A percentile compares a stretch with the other conserved stretches of the same genome.
These are phyloP conservation scores for Chaenocephalus aceratus DNA, from an alignment of 2,113 vertebrate species.

Conservation along the genomic window DNA sequence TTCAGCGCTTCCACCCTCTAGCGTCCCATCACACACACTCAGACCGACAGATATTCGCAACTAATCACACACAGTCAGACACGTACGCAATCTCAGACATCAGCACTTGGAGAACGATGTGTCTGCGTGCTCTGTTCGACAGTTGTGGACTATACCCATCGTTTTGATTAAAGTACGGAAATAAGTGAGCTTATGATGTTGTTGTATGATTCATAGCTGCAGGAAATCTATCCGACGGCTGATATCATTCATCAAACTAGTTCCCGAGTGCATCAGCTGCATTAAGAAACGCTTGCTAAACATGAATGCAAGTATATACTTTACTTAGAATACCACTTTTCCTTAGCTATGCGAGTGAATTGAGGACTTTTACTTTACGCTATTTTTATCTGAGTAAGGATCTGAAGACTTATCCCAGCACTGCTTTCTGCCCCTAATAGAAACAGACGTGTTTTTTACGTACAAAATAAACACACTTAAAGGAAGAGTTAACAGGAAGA, in stretches of 20 bases:
- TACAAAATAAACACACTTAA: constrained; percentile 5
- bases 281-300: background rate
- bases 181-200: background rate
- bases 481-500: constrained; percentile 15
- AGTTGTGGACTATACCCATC: background rate
- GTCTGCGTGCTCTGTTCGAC: background rate
- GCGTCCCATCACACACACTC: constrained; percentile 33
- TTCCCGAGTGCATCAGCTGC: background rate
- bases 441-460: background rate
- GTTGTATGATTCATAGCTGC: background rate
- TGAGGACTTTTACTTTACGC: background rate
- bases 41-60: constrained; percentile 34
- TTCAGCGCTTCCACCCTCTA: constrained; percentile 46
- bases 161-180: background rate
- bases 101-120: background rate
- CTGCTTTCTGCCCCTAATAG: background rate
- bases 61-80: constrained; percentile 41
- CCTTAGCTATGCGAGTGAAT: background rate
- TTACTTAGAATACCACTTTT: background rate
- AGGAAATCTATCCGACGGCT: background rate
- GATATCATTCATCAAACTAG: background rate
- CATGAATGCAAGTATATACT: background rate
- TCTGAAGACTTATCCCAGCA: background rate
- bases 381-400: constrained; percentile 1
- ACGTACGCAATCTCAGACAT: constrained; percentile 19